These are phyloP conservation scores for Lycocerus yunnanus DNA, from an alignment of 2,888 invertebrate species.

Conservation along the genomic window DNA sequence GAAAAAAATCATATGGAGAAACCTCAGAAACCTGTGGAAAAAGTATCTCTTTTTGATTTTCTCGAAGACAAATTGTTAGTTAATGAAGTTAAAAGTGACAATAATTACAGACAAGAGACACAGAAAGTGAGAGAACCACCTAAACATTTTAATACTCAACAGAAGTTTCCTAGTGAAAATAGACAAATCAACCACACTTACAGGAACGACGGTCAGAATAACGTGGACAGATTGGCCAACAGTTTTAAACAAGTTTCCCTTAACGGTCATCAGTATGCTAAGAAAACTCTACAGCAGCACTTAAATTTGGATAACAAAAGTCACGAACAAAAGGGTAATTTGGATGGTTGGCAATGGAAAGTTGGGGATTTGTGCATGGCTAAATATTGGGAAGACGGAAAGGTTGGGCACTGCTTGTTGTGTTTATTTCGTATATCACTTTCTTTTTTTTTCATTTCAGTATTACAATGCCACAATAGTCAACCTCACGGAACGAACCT, in stretches of 20 bases:
- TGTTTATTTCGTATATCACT: background rate
- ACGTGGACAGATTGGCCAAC: background rate
- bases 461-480: conserved; percentile 84
- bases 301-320: conserved; percentile 43
- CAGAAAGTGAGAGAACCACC: background rate
- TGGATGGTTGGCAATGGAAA: conserved; percentile 65
- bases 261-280: conserved; percentile 49
- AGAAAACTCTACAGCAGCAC: conserved; percentile 50
- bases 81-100: conserved; percentile 2
- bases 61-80: conserved; percentile 76
- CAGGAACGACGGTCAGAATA: background rate
- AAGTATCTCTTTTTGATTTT: conserved; percentile 81
- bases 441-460: conserved; percentile 57
- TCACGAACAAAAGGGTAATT: background rate
- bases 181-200: background rate
- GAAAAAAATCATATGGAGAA: conserved; percentile 56
- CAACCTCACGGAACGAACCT: conserved; percentile 79
- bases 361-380: conserved; percentile 84
- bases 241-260: conserved; percentile 45
- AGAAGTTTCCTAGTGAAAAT: background rate
- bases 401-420: conserved; percentile 60
- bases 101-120: background rate
- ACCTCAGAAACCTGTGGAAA: conserved; percentile 75
- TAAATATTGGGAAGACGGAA: conserved; percentile 92
- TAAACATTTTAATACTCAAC: background rate